These are phyloP conservation scores for Trichomalopsis sarcophagae DNA, from an alignment of 1,140 invertebrate species.

Conservation along the genomic window DNA sequence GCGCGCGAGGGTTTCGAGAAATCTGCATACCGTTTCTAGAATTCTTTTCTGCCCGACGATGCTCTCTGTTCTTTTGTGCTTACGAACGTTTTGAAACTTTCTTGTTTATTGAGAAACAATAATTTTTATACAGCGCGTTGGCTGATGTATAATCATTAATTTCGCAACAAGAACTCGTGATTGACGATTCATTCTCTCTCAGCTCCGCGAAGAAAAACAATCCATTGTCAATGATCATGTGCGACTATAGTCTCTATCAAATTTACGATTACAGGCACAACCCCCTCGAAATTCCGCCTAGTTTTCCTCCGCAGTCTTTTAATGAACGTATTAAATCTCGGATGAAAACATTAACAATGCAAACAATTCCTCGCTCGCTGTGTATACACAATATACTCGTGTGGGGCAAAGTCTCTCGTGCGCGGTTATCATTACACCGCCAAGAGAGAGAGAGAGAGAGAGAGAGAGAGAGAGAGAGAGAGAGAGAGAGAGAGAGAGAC, in stretches of 20 bases:
- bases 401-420: background rate
- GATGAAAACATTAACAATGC: conserved; percentile 35
- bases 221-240: background rate
- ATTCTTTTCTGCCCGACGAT: background rate
- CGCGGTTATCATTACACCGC: conserved; percentile 14
- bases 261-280: background rate
- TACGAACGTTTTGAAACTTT: background rate
- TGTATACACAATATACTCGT: background rate
- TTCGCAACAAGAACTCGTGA: background rate
- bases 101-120: background rate
- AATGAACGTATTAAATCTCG: conserved; percentile 23
- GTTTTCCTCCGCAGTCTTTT: background rate
- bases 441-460: no score
- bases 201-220: background rate
- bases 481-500: background rate
- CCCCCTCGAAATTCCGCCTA: background rate
- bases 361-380: conserved; percentile 12
- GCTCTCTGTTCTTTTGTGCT: background rate
- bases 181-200: background rate
- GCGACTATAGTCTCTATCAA: background rate
- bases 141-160: background rate
- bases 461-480: no score
- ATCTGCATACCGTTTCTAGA: conserved; percentile 30
- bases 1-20: conserved; percentile 7
- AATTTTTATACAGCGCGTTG: background rate